Conservation (phyloP, 2,888 invertebrate species). For the Agrochola litura region DNA sequence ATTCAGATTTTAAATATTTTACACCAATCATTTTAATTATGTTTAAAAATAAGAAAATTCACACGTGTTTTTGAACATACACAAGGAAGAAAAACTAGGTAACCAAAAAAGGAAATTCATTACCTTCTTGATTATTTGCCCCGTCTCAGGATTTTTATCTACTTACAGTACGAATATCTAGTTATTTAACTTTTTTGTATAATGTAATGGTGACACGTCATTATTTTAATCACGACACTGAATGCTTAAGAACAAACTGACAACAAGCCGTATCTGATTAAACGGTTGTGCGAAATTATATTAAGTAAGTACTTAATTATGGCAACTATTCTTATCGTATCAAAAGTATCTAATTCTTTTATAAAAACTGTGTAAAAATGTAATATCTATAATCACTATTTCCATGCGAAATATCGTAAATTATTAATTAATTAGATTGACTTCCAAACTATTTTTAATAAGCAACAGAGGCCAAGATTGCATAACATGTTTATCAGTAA, state of each 20-base stretch:
- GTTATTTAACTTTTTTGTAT: not conserved
- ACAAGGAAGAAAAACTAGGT: not conserved
- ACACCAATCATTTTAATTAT: not conserved
- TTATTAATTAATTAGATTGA: conserved; percentile 6
- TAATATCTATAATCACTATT: conserved; percentile 26
- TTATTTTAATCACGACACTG: conserved; percentile 24
- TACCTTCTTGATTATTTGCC: not conserved
- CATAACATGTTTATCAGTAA: conserved; percentile 28
- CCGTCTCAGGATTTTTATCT: not conserved
- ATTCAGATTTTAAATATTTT: not conserved
- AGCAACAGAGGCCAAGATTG: conserved; percentile 23
- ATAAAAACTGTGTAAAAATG: conserved; percentile 21
- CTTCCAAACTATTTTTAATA: conserved; percentile 11
- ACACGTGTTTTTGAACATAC: not conserved
- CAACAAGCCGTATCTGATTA: conserved; percentile 46
- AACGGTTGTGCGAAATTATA: conserved; percentile 24
- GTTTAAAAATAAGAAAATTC: not conserved
- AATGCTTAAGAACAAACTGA: conserved; percentile 19
- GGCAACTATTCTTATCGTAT: conserved; percentile 30
- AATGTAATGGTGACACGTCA: conserved; percentile 23
- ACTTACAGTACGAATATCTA: not conserved
- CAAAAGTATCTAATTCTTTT: not conserved
- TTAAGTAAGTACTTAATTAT: conserved; percentile 23
- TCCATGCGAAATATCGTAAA: not conserved
- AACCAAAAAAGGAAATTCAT: not conserved